Conservation (phyloP, 2,888 invertebrate genomes). For the Ophioninae sp. region DNA sequence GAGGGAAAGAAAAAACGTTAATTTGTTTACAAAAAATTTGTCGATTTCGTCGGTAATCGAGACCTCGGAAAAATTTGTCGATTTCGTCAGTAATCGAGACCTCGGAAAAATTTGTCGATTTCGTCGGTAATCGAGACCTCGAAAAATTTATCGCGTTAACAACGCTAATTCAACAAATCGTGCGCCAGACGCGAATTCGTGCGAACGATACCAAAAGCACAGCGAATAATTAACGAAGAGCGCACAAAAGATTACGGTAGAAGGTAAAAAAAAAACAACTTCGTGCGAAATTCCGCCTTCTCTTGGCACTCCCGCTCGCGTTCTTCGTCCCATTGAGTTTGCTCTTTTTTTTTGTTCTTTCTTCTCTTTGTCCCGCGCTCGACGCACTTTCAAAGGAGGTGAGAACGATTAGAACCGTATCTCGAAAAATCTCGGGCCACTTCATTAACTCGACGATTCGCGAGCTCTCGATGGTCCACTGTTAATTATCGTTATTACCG, state of each 20-base stretch:
- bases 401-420: slow-evolving; percentile 37
- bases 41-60: background rate
- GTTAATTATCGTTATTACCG: slow-evolving; percentile 43
- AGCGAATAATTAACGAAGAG: slow-evolving; percentile 48
- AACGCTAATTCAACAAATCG: background rate
- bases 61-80: background rate
- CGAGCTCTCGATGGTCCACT: slow-evolving; percentile 4
- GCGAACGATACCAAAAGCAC: slow-evolving; percentile 4
- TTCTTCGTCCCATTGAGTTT: slow-evolving; percentile 8
- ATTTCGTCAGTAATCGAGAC: background rate
- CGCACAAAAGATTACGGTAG: slow-evolving; percentile 25
- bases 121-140: background rate
- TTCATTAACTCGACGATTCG: slow-evolving; percentile 41
- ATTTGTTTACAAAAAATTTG: background rate
- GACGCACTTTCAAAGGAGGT: slow-evolving; percentile 13
- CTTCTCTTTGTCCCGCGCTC: background rate
- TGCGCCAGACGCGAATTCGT: background rate
- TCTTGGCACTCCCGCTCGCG: background rate
- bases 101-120: background rate
- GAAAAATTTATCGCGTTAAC: background rate
- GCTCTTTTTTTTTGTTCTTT: slow-evolving; percentile 1
- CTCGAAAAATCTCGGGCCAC: slow-evolving; percentile 12
- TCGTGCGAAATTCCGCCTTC: background rate
- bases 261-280: background rate
- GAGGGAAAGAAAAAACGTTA: background rate